Evolutionary conservation across 2,888 invertebrate species (phyloP).

Genomic region (Fragum fragum): DNA sequence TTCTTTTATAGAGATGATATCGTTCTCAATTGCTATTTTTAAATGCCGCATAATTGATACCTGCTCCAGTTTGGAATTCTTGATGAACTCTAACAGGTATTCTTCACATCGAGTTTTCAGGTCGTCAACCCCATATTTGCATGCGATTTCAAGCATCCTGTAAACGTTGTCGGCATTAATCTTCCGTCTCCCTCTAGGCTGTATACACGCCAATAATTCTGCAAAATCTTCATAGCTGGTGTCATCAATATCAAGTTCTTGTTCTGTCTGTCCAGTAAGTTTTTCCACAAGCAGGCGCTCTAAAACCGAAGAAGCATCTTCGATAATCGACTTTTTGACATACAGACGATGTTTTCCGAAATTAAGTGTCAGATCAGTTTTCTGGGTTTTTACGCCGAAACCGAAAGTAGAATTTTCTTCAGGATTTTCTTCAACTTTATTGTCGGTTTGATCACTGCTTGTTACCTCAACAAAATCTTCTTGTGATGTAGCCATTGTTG

Average conservation of each 20-base stretch:
- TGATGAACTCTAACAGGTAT: neutral
- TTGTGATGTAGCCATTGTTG: neutral
- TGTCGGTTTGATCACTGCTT: neutral
- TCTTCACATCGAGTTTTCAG: neutral
- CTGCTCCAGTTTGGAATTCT: neutral
- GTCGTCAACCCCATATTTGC: slow-evolving; percentile 7
- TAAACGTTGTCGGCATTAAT: neutral
- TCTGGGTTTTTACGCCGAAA: slow-evolving; percentile 15
- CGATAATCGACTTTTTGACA: neutral
- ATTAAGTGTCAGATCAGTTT: neutral
- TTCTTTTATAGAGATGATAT: neutral
- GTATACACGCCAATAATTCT: slow-evolving; percentile 10
- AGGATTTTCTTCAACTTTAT: neutral
- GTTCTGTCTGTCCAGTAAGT: neutral
- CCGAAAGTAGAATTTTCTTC: slow-evolving; percentile 3
- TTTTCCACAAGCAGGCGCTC: slow-evolving; percentile 2
- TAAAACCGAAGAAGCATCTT: slow-evolving; percentile 8
- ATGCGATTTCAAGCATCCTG: slow-evolving; percentile 8
- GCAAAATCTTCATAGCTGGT: slow-evolving; percentile 2
- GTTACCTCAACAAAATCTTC: neutral
- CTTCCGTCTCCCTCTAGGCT: neutral
- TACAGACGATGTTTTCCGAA: neutral
- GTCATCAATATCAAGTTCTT: neutral
- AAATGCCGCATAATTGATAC: neutral
- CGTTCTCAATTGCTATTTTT: neutral